Conservation (phyloP, 1,140 invertebrate genomes). For the Dreissena rostriformis region DNA sequence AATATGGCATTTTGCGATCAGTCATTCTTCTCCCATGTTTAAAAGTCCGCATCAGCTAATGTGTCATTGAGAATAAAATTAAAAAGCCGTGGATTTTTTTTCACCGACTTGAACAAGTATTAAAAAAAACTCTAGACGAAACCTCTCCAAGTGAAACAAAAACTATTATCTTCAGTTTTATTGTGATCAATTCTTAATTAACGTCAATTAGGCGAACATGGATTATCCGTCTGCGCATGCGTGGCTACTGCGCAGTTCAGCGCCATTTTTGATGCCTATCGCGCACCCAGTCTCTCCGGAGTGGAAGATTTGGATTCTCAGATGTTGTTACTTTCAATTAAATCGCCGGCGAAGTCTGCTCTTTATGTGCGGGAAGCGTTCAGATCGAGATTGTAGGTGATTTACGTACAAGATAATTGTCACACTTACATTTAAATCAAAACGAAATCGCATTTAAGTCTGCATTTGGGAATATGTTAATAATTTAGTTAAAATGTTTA, state of each 20-base stretch:
- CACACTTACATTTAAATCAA: not conserved
- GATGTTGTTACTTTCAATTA: slow-evolving; percentile 42
- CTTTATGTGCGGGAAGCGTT: too few relatives aligned
- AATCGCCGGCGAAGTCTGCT: too few relatives aligned
- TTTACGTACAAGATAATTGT: slow-evolving; percentile 34
- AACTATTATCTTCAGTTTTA: not conserved
- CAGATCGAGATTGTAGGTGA: slow-evolving; percentile 30
- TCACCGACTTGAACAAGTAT: not conserved
- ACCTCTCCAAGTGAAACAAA: not conserved
- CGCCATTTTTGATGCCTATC: slow-evolving; percentile 45
- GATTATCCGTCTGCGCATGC: slow-evolving; percentile 21
- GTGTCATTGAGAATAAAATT: not conserved
- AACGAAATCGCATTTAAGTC: not conserved
- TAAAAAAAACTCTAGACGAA: slow-evolving; percentile 13
- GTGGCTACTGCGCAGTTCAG: slow-evolving; percentile 22
- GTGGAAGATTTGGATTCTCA: not conserved
- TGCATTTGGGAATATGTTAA: not conserved
- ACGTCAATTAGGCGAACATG: slow-evolving; percentile 46
- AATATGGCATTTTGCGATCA: too few relatives aligned
- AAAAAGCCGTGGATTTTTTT: not conserved
- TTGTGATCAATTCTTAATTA: slow-evolving; percentile 1
- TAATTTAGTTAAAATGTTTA: not conserved
- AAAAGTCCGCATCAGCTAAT: too few relatives aligned
- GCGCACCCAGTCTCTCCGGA: not conserved
- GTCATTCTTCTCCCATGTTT: too few relatives aligned